Conservation (phyloP, 2,888 invertebrate species). For the Crossocerus cetratus region DNA sequence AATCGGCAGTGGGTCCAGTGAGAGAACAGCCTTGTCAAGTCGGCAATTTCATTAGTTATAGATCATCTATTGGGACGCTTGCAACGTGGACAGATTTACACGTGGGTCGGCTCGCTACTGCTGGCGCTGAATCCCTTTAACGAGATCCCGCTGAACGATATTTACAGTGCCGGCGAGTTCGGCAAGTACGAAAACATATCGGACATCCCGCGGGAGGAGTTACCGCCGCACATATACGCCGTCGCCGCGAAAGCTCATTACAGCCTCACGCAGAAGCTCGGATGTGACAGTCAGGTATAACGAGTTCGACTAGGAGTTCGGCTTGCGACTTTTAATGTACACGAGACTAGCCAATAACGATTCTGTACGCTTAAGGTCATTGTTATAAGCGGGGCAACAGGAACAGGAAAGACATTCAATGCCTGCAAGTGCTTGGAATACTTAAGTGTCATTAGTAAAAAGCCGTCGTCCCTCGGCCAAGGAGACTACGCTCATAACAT, state of each 20-base stretch:
- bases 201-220: conserved; percentile 35
- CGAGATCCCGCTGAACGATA: conserved; percentile 42
- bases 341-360: background rate
- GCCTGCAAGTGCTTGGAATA: conserved; percentile 73
- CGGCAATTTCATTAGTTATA: conserved; percentile 59
- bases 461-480: conserved; percentile 20
- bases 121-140: conserved; percentile 73
- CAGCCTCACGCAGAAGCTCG: conserved; percentile 66
- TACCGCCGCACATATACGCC: conserved; percentile 68
- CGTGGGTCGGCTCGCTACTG: conserved; percentile 76
- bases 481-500: conserved; percentile 52
- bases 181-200: conserved; percentile 33
- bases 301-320: background rate
- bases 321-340: background rate
- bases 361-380: conserved; percentile 59
- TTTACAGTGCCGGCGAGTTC: conserved; percentile 47
- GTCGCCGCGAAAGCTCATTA: conserved; percentile 68
- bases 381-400: conserved; percentile 76
- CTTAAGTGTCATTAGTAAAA: conserved; percentile 61
- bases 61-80: conserved; percentile 71
- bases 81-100: conserved; percentile 69
- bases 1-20: background rate
- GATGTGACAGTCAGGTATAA: conserved; percentile 68
- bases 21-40: background rate
- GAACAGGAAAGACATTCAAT: conserved; percentile 77